These are phyloP conservation scores for Coilia nasus DNA, from an alignment of 2,797 vertebrate species.

Conservation along the genomic window DNA sequence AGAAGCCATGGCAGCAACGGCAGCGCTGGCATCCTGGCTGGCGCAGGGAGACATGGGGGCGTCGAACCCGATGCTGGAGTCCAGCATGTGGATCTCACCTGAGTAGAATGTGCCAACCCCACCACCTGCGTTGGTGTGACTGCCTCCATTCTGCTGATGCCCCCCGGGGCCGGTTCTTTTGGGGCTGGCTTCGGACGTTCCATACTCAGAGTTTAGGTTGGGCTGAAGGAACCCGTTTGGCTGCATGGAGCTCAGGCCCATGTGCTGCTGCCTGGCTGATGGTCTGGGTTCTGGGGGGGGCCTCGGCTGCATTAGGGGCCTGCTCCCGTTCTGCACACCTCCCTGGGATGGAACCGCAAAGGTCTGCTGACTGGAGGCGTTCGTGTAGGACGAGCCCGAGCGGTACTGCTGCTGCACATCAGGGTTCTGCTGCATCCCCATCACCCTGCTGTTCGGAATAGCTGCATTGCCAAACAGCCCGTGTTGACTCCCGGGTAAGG, in stretches of 20 bases:
- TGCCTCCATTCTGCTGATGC: constrained; percentile 64
- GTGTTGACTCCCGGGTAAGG: constrained; percentile 70
- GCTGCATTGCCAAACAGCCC: constrained; percentile 69
- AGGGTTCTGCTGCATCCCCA: constrained; percentile 61
- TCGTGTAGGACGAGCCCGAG: constrained; percentile 71
- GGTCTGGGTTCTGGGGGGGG: constrained; percentile 84
- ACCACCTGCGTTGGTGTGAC: background rate
- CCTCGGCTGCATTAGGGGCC: constrained; percentile 81
- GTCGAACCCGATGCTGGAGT: constrained; percentile 76
- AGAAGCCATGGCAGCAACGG: constrained; percentile 82
- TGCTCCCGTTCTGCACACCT: constrained; percentile 64
- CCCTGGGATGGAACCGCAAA: constrained; percentile 74
- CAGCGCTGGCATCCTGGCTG: constrained; percentile 61
- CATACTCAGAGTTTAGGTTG: constrained; percentile 64
- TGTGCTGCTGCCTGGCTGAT: constrained; percentile 66
- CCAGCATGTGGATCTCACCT: constrained; percentile 90
- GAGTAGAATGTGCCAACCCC: constrained; percentile 77
- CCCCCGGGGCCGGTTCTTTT: constrained; percentile 71
- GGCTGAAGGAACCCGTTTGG: constrained; percentile 77
- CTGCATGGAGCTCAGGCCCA: constrained; percentile 69
- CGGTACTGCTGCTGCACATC: constrained; percentile 76
- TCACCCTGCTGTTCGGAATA: constrained; percentile 62
- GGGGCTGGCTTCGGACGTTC: constrained; percentile 78
- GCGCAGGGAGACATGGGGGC: constrained; percentile 71
- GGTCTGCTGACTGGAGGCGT: constrained; percentile 71